Evolutionary conservation across 1,140 invertebrate species (phyloP), one percentile per base, ranked within the genome.

Genomic region (Ceratoteleas bidentatus): DNA sequence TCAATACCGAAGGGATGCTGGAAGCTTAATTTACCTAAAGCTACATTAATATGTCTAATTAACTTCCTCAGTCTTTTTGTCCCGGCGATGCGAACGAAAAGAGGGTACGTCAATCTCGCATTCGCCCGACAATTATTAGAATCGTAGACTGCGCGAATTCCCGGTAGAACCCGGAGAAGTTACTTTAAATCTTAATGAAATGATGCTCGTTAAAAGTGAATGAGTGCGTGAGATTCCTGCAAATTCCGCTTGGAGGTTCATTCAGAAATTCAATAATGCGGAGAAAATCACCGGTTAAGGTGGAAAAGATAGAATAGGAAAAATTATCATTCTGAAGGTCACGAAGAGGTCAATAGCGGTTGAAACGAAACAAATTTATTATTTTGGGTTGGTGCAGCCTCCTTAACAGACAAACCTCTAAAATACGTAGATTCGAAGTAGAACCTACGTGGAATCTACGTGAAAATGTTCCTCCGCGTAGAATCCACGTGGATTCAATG

Each of bases 1-100:
- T 72, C 79, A 76, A 81, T 81, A 64, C 56, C 24, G 54, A 70
- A 81, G 72, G 72, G 79, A 76, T 73, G 80, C 73, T 69, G 62
- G 33, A 43, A 38, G 73, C 68, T 82, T 73, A 82, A 82, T 82
- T 82, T 82, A 82, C 80, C 73, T 77, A 77, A 77, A 82, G 80
- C 73, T 70, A 82, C 73, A 77, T 82, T 82, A 82, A 82, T 77
- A 82, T 61, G 80, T 77, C 68, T 82, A 77, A 82, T 82, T 82
- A 81, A 76, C 73, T 81, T 73, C 43, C 73, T 61, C 57, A 62
- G 53, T 76, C 75, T 81, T 81, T 81, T 73, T 75, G 65, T 66
- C 45, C 60, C 34, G 60, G 0, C 36, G 54, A 81, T 53, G 65
- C 50, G 60, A 61, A 61, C 15, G 6, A 50, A 70, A 36, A 9